Evolutionary conservation across 2,888 invertebrate genomes (phyloP), one percentile per base, ranked within the genome.

Genomic region (Volucella zonaria): DNA sequence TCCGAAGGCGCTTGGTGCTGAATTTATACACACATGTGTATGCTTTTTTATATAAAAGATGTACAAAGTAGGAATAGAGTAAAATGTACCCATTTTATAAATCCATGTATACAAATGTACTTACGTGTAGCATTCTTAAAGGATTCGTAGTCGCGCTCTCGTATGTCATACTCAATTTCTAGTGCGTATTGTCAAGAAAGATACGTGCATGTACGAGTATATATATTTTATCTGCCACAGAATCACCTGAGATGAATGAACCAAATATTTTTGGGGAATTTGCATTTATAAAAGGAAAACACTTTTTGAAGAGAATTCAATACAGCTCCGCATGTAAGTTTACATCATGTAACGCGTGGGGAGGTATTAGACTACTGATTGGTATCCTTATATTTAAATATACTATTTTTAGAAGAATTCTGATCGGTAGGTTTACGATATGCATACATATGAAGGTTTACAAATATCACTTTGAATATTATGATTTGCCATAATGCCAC

Each of bases 131-230:
- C 49, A 70, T 62, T 31, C 31, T 0, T 73, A 38, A 54, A 73
- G 52, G 47, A 38, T 23, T 73, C 61, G 15, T 62, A 52, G 6
- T 23, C 54, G 31, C 54, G 54, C 18, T 1, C 52, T 52, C 47
- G 18, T 64, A 54, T 74, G 38, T n/a, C 64, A 40, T 64, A 64
- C 9, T 49, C 74, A 56, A 74, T 74, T 64, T 64, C 54, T 54
- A 47, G 56, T 42, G 45, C 18, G 54, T 56, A 56, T 54, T 61
- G 45, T 43, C 38, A 62, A 43, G 23, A 62, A 52, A 59, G 62
- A 74, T 64, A 31, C 31, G 31, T 31, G 31, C 31, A 31, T 3
- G 6, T 31, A 31, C 23, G 2, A 6, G 1, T 6, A 31, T 31
- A 31, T 6, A 56, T 56, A 74, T 74, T 64, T 74, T 40, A 56